Conservation (phyloP, 2,888 invertebrate species). For the Syrphus vitripennis region DNA sequence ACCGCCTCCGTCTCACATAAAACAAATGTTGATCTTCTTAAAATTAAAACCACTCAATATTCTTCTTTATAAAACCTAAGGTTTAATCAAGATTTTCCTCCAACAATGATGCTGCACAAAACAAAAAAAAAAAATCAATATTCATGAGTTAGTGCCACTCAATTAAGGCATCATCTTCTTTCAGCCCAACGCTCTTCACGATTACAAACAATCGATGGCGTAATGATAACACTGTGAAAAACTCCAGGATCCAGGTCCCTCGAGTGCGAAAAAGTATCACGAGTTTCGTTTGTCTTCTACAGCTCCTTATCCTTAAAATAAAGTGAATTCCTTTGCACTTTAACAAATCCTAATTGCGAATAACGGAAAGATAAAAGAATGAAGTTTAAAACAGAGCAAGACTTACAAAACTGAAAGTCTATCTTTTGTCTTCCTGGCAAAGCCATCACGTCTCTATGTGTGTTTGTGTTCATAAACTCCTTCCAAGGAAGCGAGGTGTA, state of each 20-base stretch:
- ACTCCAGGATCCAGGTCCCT: background rate
- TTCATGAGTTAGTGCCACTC: slow-evolving; percentile 39
- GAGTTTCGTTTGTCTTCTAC: slow-evolving; percentile 5
- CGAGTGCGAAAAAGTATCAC: background rate
- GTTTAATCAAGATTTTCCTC: background rate
- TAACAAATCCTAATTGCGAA: slow-evolving; percentile 66
- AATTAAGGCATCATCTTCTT: slow-evolving; percentile 38
- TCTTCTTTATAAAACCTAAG: background rate
- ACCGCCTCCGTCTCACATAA: background rate
- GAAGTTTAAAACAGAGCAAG: slow-evolving; percentile 16
- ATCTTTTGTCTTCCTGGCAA: slow-evolving; percentile 21
- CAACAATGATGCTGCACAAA: background rate
- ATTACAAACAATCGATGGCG: slow-evolving; percentile 48
- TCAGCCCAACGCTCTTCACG: background rate
- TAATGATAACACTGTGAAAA: slow-evolving; percentile 22
- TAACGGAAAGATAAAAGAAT: slow-evolving; percentile 50
- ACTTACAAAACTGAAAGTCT: slow-evolving; percentile 27
- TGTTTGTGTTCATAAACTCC: slow-evolving; percentile 42
- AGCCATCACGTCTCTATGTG: slow-evolving; percentile 48
- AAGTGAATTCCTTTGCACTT: slow-evolving; percentile 65
- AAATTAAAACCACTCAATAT: background rate
- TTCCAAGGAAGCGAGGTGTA: background rate
- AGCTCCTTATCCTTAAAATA: slow-evolving; percentile 27
- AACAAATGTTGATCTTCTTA: background rate
- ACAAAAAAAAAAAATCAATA: slow-evolving; percentile 33